A percentile compares a stretch with the other conserved stretches of the same genome.
These are phyloP conservation scores for Artibeus jamaicensis DNA, from an alignment of 2,797 vertebrate genomes.

Conservation along the genomic window DNA sequence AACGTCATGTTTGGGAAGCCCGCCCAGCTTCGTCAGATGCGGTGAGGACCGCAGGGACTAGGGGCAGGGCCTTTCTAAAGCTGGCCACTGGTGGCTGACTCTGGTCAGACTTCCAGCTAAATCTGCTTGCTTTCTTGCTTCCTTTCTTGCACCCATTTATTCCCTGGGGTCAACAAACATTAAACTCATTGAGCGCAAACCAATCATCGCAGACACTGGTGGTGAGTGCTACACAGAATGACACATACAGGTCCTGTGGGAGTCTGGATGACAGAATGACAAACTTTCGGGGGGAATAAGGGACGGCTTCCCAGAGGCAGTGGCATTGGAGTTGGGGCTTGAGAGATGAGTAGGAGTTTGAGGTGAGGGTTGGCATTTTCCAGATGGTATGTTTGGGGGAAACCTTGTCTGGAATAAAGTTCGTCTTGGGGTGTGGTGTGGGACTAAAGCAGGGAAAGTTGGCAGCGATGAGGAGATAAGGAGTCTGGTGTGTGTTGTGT, in stretches of 20 bases:
- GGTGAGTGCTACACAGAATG: not conserved
- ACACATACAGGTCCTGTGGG: not conserved
- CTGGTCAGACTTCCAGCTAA: not conserved
- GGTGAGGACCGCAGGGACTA: not conserved
- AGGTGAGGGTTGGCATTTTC: not conserved
- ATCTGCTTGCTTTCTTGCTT: not conserved
- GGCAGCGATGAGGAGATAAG: not conserved
- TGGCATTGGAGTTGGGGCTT: not conserved
- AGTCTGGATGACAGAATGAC: not conserved
- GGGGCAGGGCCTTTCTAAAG: not conserved
- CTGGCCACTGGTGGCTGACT: not conserved
- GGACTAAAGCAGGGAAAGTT: not conserved
- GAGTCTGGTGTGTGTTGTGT: not conserved
- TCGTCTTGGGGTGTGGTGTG: not conserved
- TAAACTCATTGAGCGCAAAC: not conserved
- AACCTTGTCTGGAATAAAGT: not conserved
- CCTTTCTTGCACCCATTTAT: constrained; percentile 37
- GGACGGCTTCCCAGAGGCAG: not conserved
- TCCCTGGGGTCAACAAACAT: not conserved
- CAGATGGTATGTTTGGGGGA: not conserved
- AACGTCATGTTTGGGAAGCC: constrained; percentile 6
- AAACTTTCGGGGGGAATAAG: not conserved
- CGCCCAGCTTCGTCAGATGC: not conserved
- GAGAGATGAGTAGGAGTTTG: constrained; percentile 33
- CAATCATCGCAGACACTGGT: not conserved